Conservation (phyloP, 2,888 invertebrate genomes). For the Elysia crispata region DNA sequence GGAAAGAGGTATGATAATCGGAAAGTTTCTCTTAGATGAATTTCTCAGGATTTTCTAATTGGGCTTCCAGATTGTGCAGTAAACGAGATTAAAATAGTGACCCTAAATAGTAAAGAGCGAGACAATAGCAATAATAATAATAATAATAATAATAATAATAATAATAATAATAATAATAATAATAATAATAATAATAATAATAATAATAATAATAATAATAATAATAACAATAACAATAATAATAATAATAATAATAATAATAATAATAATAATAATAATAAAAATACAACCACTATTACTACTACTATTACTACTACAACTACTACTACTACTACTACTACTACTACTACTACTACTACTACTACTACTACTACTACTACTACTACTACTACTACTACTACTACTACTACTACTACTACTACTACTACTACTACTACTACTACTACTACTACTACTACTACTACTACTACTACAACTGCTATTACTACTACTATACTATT, state of each 20-base stretch:
- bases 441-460: constrained; percentile 21
- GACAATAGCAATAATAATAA: no score
- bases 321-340: neutral
- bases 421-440: constrained; percentile 15
- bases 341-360: neutral
- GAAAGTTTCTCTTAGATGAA: no score
- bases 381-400: constrained; percentile 9
- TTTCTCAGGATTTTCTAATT: no score
- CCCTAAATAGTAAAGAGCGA: no score
- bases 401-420: constrained; percentile 18
- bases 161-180: no score
- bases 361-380: neutral
- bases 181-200: no score
- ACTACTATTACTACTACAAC: constrained; percentile 9
- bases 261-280: constrained; percentile 11
- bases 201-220: no score
- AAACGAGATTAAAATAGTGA: no score
- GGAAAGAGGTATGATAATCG: no score
- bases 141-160: no score
- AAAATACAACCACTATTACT: neutral
- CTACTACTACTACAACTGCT: neutral
- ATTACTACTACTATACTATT: no score
- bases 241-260: constrained; percentile 18
- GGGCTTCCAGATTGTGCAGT: no score
- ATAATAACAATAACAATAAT: constrained; percentile 17